A percentile compares a stretch with the other conserved stretches of the same genome.
These are phyloP conservation scores for Sparidentex hasta DNA, from an alignment of 2,797 vertebrate species.

Conservation along the genomic window DNA sequence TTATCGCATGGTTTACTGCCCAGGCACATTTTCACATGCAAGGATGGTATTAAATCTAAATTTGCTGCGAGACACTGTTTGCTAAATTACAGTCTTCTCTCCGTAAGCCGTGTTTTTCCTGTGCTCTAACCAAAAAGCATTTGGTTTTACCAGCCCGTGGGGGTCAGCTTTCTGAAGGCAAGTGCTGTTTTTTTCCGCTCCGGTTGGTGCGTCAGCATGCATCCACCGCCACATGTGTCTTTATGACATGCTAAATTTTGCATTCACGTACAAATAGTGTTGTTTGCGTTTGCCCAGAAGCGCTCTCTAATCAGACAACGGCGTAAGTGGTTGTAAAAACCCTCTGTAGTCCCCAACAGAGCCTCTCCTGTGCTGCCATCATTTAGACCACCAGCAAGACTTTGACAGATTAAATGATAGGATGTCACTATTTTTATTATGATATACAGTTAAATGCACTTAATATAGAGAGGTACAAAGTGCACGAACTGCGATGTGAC, in stretches of 20 bases:
- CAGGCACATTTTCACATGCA: constrained; percentile 77
- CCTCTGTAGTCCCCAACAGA: constrained; percentile 29
- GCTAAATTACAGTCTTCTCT: constrained; percentile 83
- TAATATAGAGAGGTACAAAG: background rate
- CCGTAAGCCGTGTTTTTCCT: constrained; percentile 70
- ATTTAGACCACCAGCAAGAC: constrained; percentile 34
- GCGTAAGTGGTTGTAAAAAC: constrained; percentile 34
- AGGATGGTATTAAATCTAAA: constrained; percentile 85
- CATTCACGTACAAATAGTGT: constrained; percentile 61
- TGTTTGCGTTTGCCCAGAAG: constrained; percentile 53
- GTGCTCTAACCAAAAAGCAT: constrained; percentile 59
- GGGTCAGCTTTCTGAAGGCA: constrained; percentile 58
- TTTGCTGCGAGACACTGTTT: constrained; percentile 73
- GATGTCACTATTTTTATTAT: constrained; percentile 30
- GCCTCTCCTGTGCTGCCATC: constrained; percentile 22
- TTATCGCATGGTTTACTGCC: constrained; percentile 73
- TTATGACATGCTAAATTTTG: constrained; percentile 73
- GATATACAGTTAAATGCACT: constrained; percentile 15
- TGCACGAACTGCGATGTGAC: background rate
- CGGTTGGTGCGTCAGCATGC: constrained; percentile 55
- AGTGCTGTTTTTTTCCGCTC: constrained; percentile 65
- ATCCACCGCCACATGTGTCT: constrained; percentile 59
- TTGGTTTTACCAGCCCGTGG: constrained; percentile 69
- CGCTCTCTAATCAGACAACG: constrained; percentile 64
- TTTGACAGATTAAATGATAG: constrained; percentile 47